phyloP scores from a whole-genome alignment of 2,113 vertebrate species.

The Phaethornis superciliosus region DNA sequence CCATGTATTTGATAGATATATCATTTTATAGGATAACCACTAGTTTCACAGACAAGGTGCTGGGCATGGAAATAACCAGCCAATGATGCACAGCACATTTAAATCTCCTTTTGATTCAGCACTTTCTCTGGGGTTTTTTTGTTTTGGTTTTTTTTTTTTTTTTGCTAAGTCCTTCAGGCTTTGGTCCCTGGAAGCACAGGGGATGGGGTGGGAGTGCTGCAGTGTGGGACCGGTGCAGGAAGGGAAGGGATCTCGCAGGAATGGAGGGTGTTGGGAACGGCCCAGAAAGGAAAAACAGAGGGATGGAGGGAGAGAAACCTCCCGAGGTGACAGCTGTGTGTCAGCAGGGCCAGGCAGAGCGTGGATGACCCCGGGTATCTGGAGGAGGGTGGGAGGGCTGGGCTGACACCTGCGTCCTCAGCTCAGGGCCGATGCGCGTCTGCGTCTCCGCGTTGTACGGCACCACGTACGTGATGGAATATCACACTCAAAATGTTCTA shows the following conservation, averaged over 20 bases:
- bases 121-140: not conserved
- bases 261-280: not conserved
- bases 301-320: not conserved
- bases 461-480: not conserved
- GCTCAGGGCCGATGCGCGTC: not conserved
- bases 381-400: not conserved
- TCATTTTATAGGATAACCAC: not conserved
- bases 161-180: not conserved
- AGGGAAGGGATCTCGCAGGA: not conserved
- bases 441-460: not conserved
- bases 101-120: not conserved
- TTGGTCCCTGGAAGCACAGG: not conserved
- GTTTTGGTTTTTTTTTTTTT: no score
- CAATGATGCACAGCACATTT: not conserved
- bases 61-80: not conserved
- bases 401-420: not conserved
- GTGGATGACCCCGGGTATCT: not conserved
- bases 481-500: not conserved
- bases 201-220: not conserved
- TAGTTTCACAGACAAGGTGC: slow-evolving; percentile 3
- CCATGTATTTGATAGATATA: not conserved
- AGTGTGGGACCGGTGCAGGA: not conserved
- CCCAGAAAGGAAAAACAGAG: not conserved
- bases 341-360: not conserved
- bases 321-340: not conserved